Percentiles rank a stretch among this genome's conserved stretches.
These are phyloP conservation scores for Cantharis nigra DNA, from an alignment of 2,888 invertebrate genomes.

Conservation along the genomic window DNA sequence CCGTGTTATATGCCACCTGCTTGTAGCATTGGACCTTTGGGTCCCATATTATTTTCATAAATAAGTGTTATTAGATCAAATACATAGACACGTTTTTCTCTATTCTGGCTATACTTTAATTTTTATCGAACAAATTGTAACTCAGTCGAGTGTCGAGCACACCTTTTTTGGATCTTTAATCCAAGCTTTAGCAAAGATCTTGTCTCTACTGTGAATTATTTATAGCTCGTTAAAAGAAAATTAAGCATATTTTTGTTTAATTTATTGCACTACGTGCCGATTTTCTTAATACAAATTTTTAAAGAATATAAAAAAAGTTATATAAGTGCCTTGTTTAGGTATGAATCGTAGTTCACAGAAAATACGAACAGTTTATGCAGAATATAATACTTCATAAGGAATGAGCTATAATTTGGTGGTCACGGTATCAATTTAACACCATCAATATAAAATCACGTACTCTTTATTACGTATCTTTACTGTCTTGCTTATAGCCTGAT, in stretches of 20 bases:
- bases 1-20: too few species aligned
- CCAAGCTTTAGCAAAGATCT: neutral
- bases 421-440: constrained; percentile 54
- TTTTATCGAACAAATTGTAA: too few species aligned
- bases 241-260: neutral
- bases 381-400: constrained; percentile 7
- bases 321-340: neutral
- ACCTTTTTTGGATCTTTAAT: neutral
- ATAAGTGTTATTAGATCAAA: too few species aligned
- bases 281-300: neutral
- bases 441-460: constrained; percentile 54
- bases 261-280: neutral
- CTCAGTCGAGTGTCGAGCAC: too few species aligned
- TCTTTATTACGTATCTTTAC: constrained; percentile 41
- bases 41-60: too few species aligned
- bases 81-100: too few species aligned
- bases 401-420: constrained; percentile 45
- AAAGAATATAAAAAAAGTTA: neutral
- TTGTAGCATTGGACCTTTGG: too few species aligned
- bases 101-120: too few species aligned
- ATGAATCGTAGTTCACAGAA: neutral
- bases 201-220: neutral
- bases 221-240: neutral
- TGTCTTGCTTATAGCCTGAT: constrained; percentile 41
- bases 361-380: constrained; percentile 13